phyloP scores from a whole-genome alignment of 2,113 vertebrate genomes.

The Lophotis ruficrista region DNA sequence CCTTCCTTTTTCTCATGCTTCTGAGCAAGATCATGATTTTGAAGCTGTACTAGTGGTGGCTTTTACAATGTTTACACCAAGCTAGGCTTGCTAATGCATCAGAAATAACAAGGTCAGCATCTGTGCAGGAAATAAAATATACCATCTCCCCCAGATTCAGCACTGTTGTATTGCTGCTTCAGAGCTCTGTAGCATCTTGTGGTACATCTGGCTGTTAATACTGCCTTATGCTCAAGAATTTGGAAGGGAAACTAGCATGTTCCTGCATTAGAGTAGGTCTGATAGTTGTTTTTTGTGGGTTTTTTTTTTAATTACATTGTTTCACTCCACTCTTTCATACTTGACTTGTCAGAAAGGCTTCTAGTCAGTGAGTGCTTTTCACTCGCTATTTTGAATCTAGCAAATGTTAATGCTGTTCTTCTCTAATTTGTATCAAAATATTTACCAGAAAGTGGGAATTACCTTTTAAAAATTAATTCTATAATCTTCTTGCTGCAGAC shows the following conservation, averaged over 20 bases:
- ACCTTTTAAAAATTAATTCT: neutral
- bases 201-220: neutral
- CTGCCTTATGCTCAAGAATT: neutral
- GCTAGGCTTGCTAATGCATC: neutral
- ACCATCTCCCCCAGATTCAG: neutral
- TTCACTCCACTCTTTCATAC: neutral
- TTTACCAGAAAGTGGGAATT: neutral
- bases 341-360: neutral
- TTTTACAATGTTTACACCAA: neutral
- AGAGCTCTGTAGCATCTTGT: neutral
- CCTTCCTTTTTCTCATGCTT: neutral
- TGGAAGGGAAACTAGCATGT: neutral
- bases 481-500: slow-evolving; percentile 77
- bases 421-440: neutral
- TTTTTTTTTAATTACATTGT: neutral
- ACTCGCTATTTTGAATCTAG: neutral
- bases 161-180: neutral
- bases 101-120: neutral
- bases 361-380: neutral
- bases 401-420: neutral
- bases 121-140: neutral
- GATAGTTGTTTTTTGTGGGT: neutral
- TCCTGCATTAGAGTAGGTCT: neutral
- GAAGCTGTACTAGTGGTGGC: neutral
- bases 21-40: neutral